Evolutionary conservation across 2,113 vertebrate genomes (phyloP).

Genomic region (Tachysurus fulvidraco): DNA sequence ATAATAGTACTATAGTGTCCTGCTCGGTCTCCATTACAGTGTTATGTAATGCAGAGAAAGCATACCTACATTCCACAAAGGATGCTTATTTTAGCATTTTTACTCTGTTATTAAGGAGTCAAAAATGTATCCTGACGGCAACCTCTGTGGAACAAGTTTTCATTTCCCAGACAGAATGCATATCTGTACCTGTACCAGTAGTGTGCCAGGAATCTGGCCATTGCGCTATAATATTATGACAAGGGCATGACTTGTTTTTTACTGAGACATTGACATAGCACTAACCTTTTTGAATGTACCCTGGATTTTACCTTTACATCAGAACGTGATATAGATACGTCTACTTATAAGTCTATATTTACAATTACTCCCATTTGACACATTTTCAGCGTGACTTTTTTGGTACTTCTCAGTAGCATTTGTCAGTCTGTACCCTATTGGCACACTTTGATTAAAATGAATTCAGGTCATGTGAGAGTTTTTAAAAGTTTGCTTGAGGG

Average conservation of each 20-base stretch:
- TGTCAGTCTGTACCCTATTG: neutral
- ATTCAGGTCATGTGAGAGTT: neutral
- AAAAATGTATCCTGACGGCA: conserved; percentile 63
- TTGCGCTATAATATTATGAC: conserved; percentile 24
- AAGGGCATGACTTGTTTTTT: conserved; percentile 20
- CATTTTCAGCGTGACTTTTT: neutral
- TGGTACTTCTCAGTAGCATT: neutral
- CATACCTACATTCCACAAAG: conserved; percentile 44
- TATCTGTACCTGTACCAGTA: conserved; percentile 68
- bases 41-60: conserved; percentile 61
- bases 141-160: conserved; percentile 76
- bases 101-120: conserved; percentile 51
- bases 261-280: conserved; percentile 8
- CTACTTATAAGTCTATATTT: neutral
- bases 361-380: too few species aligned
- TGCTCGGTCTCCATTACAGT: neutral
- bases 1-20: neutral
- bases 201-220: conserved; percentile 62
- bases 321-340: neutral
- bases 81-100: conserved; percentile 51
- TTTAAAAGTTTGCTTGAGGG: neutral
- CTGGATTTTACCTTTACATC: neutral
- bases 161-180: conserved; percentile 73
- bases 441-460: neutral
- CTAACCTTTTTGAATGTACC: neutral